Conservation (phyloP, 1,140 invertebrate genomes). For the Zaprionus vittiger region DNA sequence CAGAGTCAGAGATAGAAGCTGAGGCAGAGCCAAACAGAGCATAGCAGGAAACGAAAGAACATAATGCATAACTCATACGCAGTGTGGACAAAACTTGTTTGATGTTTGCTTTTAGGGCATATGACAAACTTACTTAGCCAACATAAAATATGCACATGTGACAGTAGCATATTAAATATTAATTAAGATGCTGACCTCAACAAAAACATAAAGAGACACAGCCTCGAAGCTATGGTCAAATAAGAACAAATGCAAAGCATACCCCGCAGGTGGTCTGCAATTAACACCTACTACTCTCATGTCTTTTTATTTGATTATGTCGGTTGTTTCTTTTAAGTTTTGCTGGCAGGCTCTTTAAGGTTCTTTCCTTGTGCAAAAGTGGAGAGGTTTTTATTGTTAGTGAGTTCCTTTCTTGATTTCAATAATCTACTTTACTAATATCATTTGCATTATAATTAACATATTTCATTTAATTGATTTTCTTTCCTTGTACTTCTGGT, state of each 20-base stretch:
- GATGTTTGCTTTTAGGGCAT: slow-evolving; percentile 43
- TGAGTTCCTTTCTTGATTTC: too few relatives aligned
- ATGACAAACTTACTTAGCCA: slow-evolving; percentile 44
- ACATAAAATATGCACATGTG: slow-evolving; percentile 47
- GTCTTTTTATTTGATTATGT: background rate
- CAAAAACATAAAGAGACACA: background rate
- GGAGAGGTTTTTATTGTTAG: too few relatives aligned
- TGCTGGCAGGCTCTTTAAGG: background rate
- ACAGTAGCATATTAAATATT: slow-evolving; percentile 34
- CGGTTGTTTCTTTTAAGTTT: background rate
- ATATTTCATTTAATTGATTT: too few relatives aligned
- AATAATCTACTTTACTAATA: too few relatives aligned
- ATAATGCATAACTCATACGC: slow-evolving; percentile 56
- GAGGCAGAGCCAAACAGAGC: slow-evolving; percentile 20
- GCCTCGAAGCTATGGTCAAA: background rate
- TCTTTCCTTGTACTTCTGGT: background rate
- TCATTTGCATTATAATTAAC: too few relatives aligned
- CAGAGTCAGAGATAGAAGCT: background rate
- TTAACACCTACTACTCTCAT: background rate
- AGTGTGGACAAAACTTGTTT: slow-evolving; percentile 48
- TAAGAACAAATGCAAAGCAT: background rate
- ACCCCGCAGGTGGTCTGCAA: background rate
- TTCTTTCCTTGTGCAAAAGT: too few relatives aligned
- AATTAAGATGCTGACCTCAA: slow-evolving; percentile 17
- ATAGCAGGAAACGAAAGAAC: slow-evolving; percentile 27